Evolutionary conservation across 2,888 invertebrate genomes (phyloP).

Genomic region (Campoletis raptor): DNA sequence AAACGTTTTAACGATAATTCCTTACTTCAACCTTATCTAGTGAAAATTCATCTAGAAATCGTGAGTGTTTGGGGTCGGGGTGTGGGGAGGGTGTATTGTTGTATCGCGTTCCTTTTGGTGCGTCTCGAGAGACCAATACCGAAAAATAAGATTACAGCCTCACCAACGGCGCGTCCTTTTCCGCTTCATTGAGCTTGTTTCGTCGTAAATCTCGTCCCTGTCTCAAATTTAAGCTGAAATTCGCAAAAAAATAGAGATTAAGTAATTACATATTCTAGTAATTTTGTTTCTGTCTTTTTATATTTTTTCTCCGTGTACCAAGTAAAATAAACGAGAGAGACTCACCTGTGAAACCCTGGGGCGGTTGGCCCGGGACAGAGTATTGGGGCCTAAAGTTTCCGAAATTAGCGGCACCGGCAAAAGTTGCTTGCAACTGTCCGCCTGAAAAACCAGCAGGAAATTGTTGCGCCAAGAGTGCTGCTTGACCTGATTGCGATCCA

Average conservation of each 20-base stretch:
- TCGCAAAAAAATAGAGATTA: slow-evolving; percentile 22
- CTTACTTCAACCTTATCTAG: slow-evolving; percentile 78
- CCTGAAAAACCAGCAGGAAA: slow-evolving; percentile 94
- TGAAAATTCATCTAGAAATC: slow-evolving; percentile 83
- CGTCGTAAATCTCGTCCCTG: slow-evolving; percentile 32
- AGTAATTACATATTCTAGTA: not conserved
- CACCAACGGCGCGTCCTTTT: slow-evolving; percentile 67
- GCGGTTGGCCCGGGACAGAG: slow-evolving; percentile 89
- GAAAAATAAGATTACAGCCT: slow-evolving; percentile 81
- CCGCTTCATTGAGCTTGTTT: slow-evolving; percentile 60
- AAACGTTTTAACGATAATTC: slow-evolving; percentile 66
- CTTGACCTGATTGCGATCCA: slow-evolving; percentile 82
- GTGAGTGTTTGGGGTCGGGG: slow-evolving; percentile 66
- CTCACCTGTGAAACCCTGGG: slow-evolving; percentile 83
- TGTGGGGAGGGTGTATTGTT: slow-evolving; percentile 31
- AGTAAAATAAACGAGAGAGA: not conserved
- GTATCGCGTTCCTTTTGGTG: slow-evolving; percentile 40
- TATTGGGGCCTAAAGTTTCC: slow-evolving; percentile 96
- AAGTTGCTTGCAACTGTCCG: slow-evolving; percentile 88
- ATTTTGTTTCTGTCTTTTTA: too few species aligned
- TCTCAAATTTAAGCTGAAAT: slow-evolving; percentile 67
- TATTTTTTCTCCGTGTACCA: not conserved
- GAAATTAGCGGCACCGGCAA: slow-evolving; percentile 92
- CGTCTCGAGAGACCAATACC: slow-evolving; percentile 65
- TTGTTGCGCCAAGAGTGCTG: slow-evolving; percentile 92